These are phyloP conservation scores for Charanyca ferruginea DNA, from an alignment of 2,888 invertebrate species.

Conservation along the genomic window DNA sequence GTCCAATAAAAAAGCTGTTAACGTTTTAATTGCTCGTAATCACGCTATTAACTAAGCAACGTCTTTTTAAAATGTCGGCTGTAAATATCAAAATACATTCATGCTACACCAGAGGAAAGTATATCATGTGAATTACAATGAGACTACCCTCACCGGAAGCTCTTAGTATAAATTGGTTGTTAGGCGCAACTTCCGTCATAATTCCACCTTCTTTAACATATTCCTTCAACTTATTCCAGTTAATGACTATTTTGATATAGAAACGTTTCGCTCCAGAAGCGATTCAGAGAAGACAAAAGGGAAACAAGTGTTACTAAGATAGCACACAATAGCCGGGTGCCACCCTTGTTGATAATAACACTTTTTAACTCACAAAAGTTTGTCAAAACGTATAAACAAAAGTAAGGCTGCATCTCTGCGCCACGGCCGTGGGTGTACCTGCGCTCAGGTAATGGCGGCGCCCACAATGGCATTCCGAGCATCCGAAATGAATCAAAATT, in stretches of 20 bases:
- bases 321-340: conserved; percentile 72
- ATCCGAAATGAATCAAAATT: conserved; percentile 90
- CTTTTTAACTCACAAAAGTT: conserved; percentile 80
- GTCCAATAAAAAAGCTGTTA: conserved; percentile 64
- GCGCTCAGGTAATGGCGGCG: conserved; percentile 84
- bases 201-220: conserved; percentile 71
- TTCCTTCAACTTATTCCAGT: conserved; percentile 66
- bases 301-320: conserved; percentile 71
- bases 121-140: conserved; percentile 76
- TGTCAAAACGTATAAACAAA: conserved; percentile 88
- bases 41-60: conserved; percentile 71
- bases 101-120: conserved; percentile 55
- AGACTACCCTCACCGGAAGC: conserved; percentile 76
- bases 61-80: conserved; percentile 67
- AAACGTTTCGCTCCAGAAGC: conserved; percentile 56
- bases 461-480: conserved; percentile 89
- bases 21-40: conserved; percentile 71
- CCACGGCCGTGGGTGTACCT: conserved; percentile 63
- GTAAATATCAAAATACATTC: conserved; percentile 68
- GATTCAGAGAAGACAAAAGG: conserved; percentile 62
- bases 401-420: conserved; percentile 58
- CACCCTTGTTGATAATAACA: conserved; percentile 85
- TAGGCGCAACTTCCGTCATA: conserved; percentile 77
- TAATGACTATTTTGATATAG: conserved; percentile 62
- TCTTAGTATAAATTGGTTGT: conserved; percentile 70